These are phyloP conservation scores for Spilosoma lubricipeda DNA, from an alignment of 2,888 invertebrate genomes.

Conservation along the genomic window DNA sequence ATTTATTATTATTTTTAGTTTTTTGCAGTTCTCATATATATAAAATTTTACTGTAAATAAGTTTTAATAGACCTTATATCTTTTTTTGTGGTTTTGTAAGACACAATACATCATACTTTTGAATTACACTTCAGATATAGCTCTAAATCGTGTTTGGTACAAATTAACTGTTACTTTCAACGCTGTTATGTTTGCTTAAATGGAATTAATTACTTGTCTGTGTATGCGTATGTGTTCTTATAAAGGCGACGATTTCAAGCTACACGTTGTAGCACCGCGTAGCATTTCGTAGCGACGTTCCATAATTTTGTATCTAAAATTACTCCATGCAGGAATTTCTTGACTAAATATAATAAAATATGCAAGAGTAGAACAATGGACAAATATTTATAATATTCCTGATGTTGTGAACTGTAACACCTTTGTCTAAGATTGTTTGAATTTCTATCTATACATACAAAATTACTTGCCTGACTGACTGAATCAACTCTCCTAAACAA, in stretches of 20 bases:
- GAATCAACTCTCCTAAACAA: no score
- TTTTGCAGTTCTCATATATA: no score
- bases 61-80: no score
- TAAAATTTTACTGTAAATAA: no score
- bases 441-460: not conserved
- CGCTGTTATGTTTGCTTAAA: not conserved
- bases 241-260: not conserved
- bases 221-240: not conserved
- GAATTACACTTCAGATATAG: no score
- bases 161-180: not conserved
- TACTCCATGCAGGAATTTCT: not conserved
- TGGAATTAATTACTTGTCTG: not conserved
- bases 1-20: no score
- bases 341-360: not conserved
- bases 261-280: constrained; percentile 17
- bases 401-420: not conserved
- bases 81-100: no score
- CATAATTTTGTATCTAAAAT: not conserved
- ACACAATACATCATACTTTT: no score
- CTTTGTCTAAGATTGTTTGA: not conserved
- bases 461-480: no score
- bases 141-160: not conserved
- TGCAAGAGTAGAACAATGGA: constrained; percentile 7
- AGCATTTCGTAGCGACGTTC: constrained; percentile 19
- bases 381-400: not conserved